Base-by-base conservation (phyloP, 2,797 vertebrate species). In the Setipinna tenuifilis region DNA sequence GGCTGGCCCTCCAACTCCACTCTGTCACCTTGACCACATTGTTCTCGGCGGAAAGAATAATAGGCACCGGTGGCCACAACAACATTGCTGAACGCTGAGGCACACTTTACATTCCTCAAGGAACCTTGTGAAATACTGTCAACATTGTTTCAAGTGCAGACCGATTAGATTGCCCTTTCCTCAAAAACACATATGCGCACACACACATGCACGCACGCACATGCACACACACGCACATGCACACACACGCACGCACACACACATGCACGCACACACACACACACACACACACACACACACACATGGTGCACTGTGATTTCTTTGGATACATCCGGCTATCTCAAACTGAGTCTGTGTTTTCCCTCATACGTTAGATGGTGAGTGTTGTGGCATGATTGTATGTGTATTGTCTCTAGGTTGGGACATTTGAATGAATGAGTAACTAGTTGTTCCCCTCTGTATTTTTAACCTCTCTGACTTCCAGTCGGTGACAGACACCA, bases 21-120 rank as follows among this genome's bases (percentile, higher is more conserved):
- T 54, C 14, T 1, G 50, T 78, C 71, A 78, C 71, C 71, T 78
- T 78, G 71, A 44, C 71, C 71, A 78, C 71, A 78, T 78, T 78
- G 71, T 78, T 78, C 71, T 78, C 2, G 5, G 35, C 41, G 71
- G 71, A 78, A 78, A 78, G 71, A 78, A 78, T 78, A 78, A 78
- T 19, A 78, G 71, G 17, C 35, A 41, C 31, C 71, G 41, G 35
- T 17, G 16, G 71, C 71, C 31, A 78, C 71, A 78, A 78, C 71
- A 78, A 78, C 71, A 78, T 41, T 78, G 7, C 35, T 21, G 35
- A 78, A 78, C 5, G 19, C 35, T 44, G 71, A 78, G 41, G 31
- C 71, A 44, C 31, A 44, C 71, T 31, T 78, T 25, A 19, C 35
- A 78, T 78, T 78, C 71, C 71, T 78, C 71, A 78, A 78, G 71